Conservation (phyloP, 2,888 invertebrate species). For the Drosophila subquinaria region DNA sequence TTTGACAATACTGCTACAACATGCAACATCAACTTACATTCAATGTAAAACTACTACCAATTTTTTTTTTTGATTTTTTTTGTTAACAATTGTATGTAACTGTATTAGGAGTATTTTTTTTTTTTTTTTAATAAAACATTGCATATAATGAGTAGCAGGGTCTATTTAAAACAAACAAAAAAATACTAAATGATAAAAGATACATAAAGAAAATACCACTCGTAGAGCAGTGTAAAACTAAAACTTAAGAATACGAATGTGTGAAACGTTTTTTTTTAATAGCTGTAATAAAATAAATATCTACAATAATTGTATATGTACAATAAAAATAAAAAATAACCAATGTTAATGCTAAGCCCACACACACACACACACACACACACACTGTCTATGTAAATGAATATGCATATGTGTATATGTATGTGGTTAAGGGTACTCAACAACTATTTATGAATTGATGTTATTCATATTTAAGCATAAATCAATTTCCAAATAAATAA, state of each 20-base stretch:
- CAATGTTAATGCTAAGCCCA: slow-evolving; percentile 19
- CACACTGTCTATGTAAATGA: slow-evolving; percentile 4
- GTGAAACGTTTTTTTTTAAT: slow-evolving; percentile 29
- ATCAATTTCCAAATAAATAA: slow-evolving; percentile 36
- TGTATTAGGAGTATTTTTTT: slow-evolving; percentile 5
- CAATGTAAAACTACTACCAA: slow-evolving; percentile 16
- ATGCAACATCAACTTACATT: slow-evolving; percentile 44
- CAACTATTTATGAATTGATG: slow-evolving; percentile 9
- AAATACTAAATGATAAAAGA: background rate
- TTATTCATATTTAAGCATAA: slow-evolving; percentile 26
- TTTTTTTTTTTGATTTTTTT: slow-evolving; percentile 17
- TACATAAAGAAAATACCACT: slow-evolving; percentile 30
- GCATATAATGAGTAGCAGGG: slow-evolving; percentile 48
- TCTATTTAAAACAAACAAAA: slow-evolving; percentile 33
- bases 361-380: slow-evolving; percentile 1
- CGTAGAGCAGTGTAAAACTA: slow-evolving; percentile 40
- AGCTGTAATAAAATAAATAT: slow-evolving; percentile 21
- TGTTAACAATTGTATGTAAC: slow-evolving; percentile 3
- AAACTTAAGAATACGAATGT: slow-evolving; percentile 36
- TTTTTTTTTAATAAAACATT: background rate
- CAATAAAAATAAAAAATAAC: slow-evolving; percentile 9
- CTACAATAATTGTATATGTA: slow-evolving; percentile 27
- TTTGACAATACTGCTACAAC: slow-evolving; percentile 51
- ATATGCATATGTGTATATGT: slow-evolving; percentile 10
- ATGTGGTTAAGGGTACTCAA: background rate